Evolutionary conservation across 1,140 invertebrate genomes (phyloP), one percentile per base, ranked within the genome.

Genomic region (Drosophila sucinea): DNA sequence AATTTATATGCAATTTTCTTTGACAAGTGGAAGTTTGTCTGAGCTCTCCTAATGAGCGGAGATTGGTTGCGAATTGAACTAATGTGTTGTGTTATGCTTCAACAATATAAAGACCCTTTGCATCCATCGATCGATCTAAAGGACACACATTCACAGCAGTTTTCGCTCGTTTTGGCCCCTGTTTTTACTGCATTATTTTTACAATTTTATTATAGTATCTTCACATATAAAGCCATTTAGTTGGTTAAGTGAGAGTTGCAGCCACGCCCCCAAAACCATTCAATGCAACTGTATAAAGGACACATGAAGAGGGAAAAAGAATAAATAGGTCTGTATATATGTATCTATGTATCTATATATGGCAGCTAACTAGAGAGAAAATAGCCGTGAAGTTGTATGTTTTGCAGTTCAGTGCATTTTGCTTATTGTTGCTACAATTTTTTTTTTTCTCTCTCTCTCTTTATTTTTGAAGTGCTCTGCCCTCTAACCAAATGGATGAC

Each of bases 1-100:
- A 84, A 87, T 87, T 89, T 89, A 84, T 87, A 87, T 84, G 80
- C 84, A 87, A 73, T 78, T 80, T 84, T 71, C 67, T 71, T 56
- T 51, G 23, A 27, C 44, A 51, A 51, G 44, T 41, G 47, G 67
- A 73, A 65, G 56, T 58, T 58, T 38, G 56, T 32, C 23, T 35
- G 17, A 33, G 17, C 23, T 25, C 56, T 25, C 7, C 25, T 38
- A 58, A 58, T 58, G 32, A 58, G 56, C 17, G 7, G n/a, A 25
- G 17, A 38, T 25, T 25, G 32, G 32, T 35, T 35, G 32, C 3
- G 8, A 51, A 6, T 51, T 27, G 7, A 27, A 10, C 44, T 51
- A 51, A 51, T 51, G 23, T 51, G 25, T 51, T 27, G 25, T 27
- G 25, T 27, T 27, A 27, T 41, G 55, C 60, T 8, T 40, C 10